phyloP scores from a whole-genome alignment of 1,140 invertebrate genomes.

The Apis florea region DNA sequence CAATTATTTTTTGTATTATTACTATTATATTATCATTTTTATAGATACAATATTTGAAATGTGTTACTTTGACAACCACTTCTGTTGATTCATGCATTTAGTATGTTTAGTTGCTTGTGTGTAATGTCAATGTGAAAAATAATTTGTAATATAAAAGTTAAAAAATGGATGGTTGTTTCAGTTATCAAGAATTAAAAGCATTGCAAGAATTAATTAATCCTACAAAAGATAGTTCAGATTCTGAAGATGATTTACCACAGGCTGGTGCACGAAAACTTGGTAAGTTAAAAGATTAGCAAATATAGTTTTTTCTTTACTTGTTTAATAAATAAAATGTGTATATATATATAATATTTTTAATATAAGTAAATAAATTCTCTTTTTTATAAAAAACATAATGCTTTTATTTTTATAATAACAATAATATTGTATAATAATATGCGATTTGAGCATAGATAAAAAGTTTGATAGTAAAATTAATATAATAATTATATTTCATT shows the following conservation, averaged over 20 bases:
- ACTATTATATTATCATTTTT: not conserved
- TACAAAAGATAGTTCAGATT: slow-evolving; percentile 68
- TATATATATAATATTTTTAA: too few relatives aligned
- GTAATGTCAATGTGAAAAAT: not conserved
- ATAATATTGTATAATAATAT: too few relatives aligned
- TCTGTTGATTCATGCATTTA: slow-evolving; percentile 16
- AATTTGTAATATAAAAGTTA: not conserved
- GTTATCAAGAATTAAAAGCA: slow-evolving; percentile 69
- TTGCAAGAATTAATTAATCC: slow-evolving; percentile 70
- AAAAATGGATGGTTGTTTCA: slow-evolving; percentile 69
- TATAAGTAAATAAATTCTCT: too few relatives aligned
- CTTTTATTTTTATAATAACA: too few relatives aligned
- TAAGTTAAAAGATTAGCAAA: slow-evolving; percentile 48
- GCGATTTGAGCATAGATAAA: too few relatives aligned
- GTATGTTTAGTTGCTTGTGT: not conserved
- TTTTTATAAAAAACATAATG: too few relatives aligned
- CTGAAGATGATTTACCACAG: slow-evolving; percentile 75
- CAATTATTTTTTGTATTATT: not conserved
- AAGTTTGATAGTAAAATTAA: not conserved
- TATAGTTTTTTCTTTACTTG: not conserved
- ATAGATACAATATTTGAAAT: not conserved
- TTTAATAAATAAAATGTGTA: not conserved
- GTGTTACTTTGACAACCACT: slow-evolving; percentile 3
- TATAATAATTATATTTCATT: not conserved
- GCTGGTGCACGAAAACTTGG: slow-evolving; percentile 72